phyloP scores from a whole-genome alignment of 2,888 invertebrate genomes.

The Erynnis tages region DNA sequence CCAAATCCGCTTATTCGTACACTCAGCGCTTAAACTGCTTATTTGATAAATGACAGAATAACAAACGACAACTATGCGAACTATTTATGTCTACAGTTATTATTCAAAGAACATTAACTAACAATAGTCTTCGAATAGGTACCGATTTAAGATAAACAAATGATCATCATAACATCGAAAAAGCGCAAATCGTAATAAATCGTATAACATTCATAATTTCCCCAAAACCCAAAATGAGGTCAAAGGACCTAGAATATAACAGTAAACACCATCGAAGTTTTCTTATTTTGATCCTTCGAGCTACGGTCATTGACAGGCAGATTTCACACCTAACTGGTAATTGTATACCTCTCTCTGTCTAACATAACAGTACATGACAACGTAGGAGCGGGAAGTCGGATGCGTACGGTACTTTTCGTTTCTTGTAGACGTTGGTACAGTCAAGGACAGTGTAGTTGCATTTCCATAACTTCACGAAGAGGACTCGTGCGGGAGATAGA shows the following conservation, averaged over 20 bases:
- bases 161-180: not conserved
- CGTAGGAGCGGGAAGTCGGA: conserved; percentile 46
- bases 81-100: too few relatives aligned
- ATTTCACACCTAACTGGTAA: conserved; percentile 59
- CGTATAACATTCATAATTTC: not conserved
- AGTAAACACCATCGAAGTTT: conserved; percentile 55
- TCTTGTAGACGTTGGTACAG: conserved; percentile 55
- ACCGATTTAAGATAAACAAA: too few relatives aligned
- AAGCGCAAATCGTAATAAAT: not conserved
- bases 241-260: conserved; percentile 56
- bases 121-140: too few relatives aligned
- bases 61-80: too few relatives aligned
- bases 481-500: conserved; percentile 45
- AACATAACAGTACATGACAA: conserved; percentile 29
- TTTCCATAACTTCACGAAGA: conserved; percentile 43
- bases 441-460: conserved; percentile 72
- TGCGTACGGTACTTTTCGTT: conserved; percentile 67
- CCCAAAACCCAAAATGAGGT: conserved; percentile 37
- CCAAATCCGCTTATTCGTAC: too few relatives aligned
- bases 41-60: too few relatives aligned
- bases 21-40: too few relatives aligned
- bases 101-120: too few relatives aligned
- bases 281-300: conserved; percentile 66
- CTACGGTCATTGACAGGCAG: conserved; percentile 74
- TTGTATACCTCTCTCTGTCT: conserved; percentile 49